These are phyloP conservation scores for Nautilus pompilius DNA, from an alignment of 1,140 invertebrate species.

Conservation along the genomic window DNA sequence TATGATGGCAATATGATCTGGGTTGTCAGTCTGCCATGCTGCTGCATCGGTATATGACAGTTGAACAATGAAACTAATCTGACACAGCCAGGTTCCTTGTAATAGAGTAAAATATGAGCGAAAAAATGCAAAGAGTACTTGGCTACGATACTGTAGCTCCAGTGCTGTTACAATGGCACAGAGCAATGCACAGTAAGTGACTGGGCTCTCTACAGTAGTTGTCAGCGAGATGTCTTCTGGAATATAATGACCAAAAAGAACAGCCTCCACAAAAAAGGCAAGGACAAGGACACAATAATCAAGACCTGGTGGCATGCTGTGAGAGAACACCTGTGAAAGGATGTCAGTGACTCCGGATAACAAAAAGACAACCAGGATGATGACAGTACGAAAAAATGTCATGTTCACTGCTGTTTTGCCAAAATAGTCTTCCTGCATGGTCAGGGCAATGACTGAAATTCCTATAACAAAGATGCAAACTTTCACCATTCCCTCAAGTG, in stretches of 20 bases:
- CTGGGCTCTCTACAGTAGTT: not conserved
- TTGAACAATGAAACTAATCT: slow-evolving; percentile 16
- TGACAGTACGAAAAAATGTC: slow-evolving; percentile 7
- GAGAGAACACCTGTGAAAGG: slow-evolving; percentile 9
- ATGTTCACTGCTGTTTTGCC: slow-evolving; percentile 1
- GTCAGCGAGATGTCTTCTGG: slow-evolving; percentile 2
- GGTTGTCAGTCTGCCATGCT: not conserved
- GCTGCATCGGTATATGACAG: not conserved
- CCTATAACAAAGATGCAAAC: slow-evolving; percentile 6
- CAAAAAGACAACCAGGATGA: slow-evolving; percentile 22
- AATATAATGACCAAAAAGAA: slow-evolving; percentile 13
- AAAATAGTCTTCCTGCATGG: not conserved
- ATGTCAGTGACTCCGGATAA: slow-evolving; percentile 23
- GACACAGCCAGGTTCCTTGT: slow-evolving; percentile 30
- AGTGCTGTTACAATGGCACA: slow-evolving; percentile 7
- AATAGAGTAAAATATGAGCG: slow-evolving; percentile 20
- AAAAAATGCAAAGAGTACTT: slow-evolving; percentile 23
- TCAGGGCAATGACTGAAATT: slow-evolving; percentile 6
- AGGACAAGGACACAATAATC: slow-evolving; percentile 21
- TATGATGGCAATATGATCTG: slow-evolving; percentile 4
- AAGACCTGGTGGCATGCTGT: slow-evolving; percentile 15
- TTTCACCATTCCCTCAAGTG: slow-evolving; percentile 24
- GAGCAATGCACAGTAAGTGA: slow-evolving; percentile 1
- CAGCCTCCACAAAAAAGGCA: slow-evolving; percentile 19
- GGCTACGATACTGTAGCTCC: slow-evolving; percentile 17